These are phyloP conservation scores for Leucophenga maculata DNA, from an alignment of 2,888 invertebrate species.

Conservation along the genomic window DNA sequence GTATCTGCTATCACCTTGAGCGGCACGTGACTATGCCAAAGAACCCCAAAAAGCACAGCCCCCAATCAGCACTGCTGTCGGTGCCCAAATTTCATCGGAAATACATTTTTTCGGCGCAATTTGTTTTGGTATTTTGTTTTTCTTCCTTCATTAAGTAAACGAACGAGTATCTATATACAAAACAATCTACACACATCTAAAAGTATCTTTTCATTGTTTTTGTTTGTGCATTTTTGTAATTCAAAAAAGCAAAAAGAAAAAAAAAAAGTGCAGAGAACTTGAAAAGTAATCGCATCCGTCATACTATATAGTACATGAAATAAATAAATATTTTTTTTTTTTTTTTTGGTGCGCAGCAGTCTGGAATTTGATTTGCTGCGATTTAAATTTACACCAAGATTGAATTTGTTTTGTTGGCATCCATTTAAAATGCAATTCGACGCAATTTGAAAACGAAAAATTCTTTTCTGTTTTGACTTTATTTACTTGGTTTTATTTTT, in stretches of 20 bases:
- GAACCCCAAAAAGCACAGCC: conserved; percentile 1
- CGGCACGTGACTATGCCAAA: conserved; percentile 44
- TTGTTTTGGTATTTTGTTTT: conserved; percentile 12
- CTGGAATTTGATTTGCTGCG: too few relatives aligned
- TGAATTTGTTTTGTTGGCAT: too few relatives aligned
- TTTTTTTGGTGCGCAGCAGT: too few relatives aligned
- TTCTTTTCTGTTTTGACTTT: too few relatives aligned
- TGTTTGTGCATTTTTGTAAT: background rate
- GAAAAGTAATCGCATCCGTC: conserved; percentile 4
- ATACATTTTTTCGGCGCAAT: conserved; percentile 26
- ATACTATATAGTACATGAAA: background rate
- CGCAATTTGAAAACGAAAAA: too few relatives aligned
- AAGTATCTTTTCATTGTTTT: background rate
- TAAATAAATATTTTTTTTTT: too few relatives aligned
- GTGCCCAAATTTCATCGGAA: conserved; percentile 37
- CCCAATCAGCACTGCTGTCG: background rate
- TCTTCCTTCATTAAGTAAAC: background rate
- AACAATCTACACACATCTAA: too few relatives aligned
- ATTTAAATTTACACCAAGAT: too few relatives aligned
- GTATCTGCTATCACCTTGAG: conserved; percentile 45
- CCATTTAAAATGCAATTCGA: too few relatives aligned
- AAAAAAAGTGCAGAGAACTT: background rate
- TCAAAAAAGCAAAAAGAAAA: background rate
- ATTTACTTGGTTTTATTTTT: too few relatives aligned
- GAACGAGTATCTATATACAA: too few relatives aligned